Conservation (phyloP, 2,888 invertebrate genomes). For the Oscheius sp. region DNA sequence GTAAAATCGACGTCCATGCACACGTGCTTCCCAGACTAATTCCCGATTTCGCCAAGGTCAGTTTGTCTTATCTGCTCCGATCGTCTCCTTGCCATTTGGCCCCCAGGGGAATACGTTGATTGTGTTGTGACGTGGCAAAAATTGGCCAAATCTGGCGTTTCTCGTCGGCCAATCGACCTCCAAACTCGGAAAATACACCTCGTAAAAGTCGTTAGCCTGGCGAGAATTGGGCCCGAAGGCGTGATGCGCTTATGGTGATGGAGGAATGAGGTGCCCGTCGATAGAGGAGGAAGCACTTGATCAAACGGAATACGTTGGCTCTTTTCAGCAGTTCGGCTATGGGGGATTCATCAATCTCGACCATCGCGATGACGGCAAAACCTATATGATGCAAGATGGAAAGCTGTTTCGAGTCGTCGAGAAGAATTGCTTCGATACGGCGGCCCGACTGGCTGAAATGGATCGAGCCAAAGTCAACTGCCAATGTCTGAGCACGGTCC, state of each 20-base stretch:
- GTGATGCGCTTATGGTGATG: background rate
- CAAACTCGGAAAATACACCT: slow-evolving; percentile 33
- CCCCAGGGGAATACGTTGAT: slow-evolving; percentile 11
- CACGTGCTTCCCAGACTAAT: slow-evolving; percentile 77
- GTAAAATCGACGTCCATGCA: slow-evolving; percentile 77
- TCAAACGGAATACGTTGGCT: background rate
- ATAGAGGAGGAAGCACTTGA: too few species aligned
- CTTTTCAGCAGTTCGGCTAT: slow-evolving; percentile 76
- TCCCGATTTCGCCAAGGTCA: slow-evolving; percentile 77
- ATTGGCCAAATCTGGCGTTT: slow-evolving; percentile 33
- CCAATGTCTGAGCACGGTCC: slow-evolving; percentile 78
- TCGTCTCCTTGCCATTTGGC: background rate
- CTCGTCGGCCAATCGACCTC: slow-evolving; percentile 27
- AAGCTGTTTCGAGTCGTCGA: slow-evolving; percentile 76
- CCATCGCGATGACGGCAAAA: slow-evolving; percentile 69
- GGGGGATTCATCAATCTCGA: slow-evolving; percentile 77
- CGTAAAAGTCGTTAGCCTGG: slow-evolving; percentile 31
- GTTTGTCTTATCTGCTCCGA: background rate
- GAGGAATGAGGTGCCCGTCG: too few species aligned
- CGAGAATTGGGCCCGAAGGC: slow-evolving; percentile 17
- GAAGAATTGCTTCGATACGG: slow-evolving; percentile 77
- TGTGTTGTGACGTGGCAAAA: slow-evolving; percentile 31
- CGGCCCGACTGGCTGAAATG: slow-evolving; percentile 77
- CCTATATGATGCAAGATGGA: slow-evolving; percentile 77
- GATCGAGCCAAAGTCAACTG: slow-evolving; percentile 76